Percentiles rank a stretch among this genome's conserved stretches.
Evolutionary conservation across 2,888 invertebrate species (phyloP).

Genomic region (Podabrus alpinus): DNA sequence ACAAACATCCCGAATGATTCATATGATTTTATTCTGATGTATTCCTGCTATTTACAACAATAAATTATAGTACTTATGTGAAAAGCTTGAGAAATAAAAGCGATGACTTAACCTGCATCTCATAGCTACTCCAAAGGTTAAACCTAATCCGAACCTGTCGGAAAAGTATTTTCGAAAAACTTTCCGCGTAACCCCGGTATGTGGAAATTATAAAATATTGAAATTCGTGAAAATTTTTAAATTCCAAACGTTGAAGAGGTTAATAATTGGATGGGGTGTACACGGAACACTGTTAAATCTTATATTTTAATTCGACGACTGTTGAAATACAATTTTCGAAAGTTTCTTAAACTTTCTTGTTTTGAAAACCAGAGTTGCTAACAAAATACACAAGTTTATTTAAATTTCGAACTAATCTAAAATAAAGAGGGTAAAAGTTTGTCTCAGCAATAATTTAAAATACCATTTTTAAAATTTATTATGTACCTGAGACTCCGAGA

Average conservation of each 20-base stretch:
- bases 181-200: not conserved
- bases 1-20: constrained; percentile 5
- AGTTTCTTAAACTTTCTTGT: not conserved
- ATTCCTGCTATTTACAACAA: not conserved
- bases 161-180: not conserved
- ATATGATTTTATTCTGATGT: not conserved
- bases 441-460: not conserved
- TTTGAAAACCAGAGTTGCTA: not conserved
- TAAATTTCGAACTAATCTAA: not conserved
- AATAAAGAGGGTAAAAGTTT: not conserved
- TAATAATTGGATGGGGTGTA: not conserved
- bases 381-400: not conserved
- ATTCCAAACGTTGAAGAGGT: not conserved
- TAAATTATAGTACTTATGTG: not conserved
- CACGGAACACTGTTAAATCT: not conserved
- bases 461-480: not conserved
- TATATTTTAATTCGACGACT: not conserved
- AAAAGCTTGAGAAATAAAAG: not conserved
- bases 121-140: too few species aligned
- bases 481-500: not conserved
- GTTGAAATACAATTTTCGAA: not conserved
- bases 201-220: not conserved
- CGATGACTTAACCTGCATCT: not conserved
- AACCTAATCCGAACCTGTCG: not conserved
- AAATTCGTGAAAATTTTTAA: not conserved